Base-by-base conservation (phyloP, 2,113 vertebrate genomes). In the Antidorcas marsupialis region DNA sequence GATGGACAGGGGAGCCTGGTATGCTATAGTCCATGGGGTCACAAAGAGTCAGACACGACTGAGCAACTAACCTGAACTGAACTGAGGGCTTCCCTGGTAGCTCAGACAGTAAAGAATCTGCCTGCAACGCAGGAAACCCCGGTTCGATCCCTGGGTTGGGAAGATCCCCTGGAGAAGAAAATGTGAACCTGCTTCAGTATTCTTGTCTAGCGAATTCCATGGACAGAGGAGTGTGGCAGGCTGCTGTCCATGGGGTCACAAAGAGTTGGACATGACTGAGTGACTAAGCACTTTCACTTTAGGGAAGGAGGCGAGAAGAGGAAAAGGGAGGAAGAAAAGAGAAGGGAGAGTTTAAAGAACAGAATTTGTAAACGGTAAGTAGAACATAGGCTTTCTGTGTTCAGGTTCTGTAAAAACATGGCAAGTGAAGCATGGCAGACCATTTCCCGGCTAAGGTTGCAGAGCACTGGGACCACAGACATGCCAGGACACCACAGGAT, bases 101-200 rank as follows among this genome's bases (percentile, higher is more conserved):
- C 64, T 67, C 64, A 67, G 33, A 21, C 64, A 36, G 64, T 71
- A 71, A 36, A 71, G 67, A 71, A 71, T 36, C 67, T 39, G 67
- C n/a, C 67, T 71, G 19, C n/a, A 36, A 71, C 12, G n/a, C 64
- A 36, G 64, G 64, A 71, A 21, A 71, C 19, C 19, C n/a, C 36
- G n/a, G n/a, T 39, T 71, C 1, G 0, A 71, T 19, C 67, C n/a
- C n/a, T 39, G n/a, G 67, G n/a, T 39, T 0, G 2, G n/a, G 67
- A 71, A 71, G 67, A 36, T 39, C 19, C n/a, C 8, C 33, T 71
- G 67, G n/a, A 39, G n/a, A 71, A 71, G 19, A 71, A 71, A 71
- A 71, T 71, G 19, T 19, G 9, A 71, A 23, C n/a, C n/a, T 0
- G 0, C 67, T 71, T 10, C n/a, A 71, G 9, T 36, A 71, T 71